These are phyloP conservation scores for Pygocentrus nattereri DNA, from an alignment of 2,797 vertebrate genomes.

Conservation along the genomic window DNA sequence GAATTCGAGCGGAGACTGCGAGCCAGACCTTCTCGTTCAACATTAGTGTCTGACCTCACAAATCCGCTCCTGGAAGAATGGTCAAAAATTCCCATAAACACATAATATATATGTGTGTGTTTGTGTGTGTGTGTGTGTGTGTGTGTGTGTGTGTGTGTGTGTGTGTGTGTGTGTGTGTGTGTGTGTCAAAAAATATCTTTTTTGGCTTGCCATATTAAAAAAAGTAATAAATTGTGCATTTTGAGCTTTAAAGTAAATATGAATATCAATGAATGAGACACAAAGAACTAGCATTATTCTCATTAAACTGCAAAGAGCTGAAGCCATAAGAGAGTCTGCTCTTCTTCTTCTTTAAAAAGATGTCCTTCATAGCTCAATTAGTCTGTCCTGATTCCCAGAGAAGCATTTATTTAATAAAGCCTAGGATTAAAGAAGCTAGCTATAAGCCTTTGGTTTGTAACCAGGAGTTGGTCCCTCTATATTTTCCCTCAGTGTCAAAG, in stretches of 20 bases:
- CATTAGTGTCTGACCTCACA: too few relatives aligned
- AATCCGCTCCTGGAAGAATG: too few relatives aligned
- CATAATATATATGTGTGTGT: too few relatives aligned
- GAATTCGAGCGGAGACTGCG: too few relatives aligned
- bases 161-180: too few relatives aligned
- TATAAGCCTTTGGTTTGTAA: slow-evolving; percentile 55
- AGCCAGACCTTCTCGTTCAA: too few relatives aligned
- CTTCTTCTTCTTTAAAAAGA: slow-evolving; percentile 52
- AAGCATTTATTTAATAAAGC: slow-evolving; percentile 57
- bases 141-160: too few relatives aligned
- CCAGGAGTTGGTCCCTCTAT: slow-evolving; percentile 20
- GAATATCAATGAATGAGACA: neutral
- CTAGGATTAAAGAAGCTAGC: slow-evolving; percentile 53
- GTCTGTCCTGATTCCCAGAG: slow-evolving; percentile 55
- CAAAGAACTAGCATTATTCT: slow-evolving; percentile 27
- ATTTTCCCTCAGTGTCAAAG: neutral
- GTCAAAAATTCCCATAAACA: too few relatives aligned
- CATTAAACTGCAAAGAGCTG: slow-evolving; percentile 8
- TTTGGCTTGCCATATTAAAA: too few relatives aligned
- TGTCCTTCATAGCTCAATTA: slow-evolving; percentile 61
- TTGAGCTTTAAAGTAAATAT: neutral
- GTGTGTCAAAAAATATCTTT: too few relatives aligned
- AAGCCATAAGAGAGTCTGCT: slow-evolving; percentile 41
- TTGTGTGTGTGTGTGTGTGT: too few relatives aligned
- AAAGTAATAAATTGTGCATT: too few relatives aligned